Base-by-base conservation (phyloP, 2,113 vertebrate genomes). In the Acrocephalus kingi region DNA sequence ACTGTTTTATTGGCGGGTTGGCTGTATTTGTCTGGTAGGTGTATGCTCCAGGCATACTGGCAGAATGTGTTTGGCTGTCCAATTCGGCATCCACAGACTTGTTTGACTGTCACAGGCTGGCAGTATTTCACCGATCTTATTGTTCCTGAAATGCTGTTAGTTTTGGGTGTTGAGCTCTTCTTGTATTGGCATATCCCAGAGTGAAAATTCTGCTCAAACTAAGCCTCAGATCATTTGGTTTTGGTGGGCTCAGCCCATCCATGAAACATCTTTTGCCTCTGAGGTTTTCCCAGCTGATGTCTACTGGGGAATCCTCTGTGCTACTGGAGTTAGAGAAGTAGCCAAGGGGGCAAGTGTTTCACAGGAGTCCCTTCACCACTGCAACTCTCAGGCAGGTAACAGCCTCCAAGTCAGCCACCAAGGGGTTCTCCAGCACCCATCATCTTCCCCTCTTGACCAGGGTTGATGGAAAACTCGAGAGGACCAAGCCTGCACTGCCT, bases 31-130 rank as follows among this genome's bases (percentile, higher is more conserved):
- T 83, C 83, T 67, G 59, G 64, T 77, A 94, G 59, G 12, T 86
- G 51, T 30, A 28, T 31, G 67, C 72, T 82, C 46, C 81, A 89
- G 89, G 66, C 84, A 27, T 77, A 28, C 55, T 90, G 82, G 72
- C 68, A 85, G 75, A 39, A 35, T 48, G n/a, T 48, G 24, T 24
- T 88, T 84, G 76, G 67, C 79, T 18, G 13, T 71, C 68, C 75
- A 91, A 6, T 69, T 88, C 59, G 45, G 56, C 85, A 93, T 92
- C 64, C 75, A 88, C 67, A 88, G 90, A 81, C 76, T 86, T 88
- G 76, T 91, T 92, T 78, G 72, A 52, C 33, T 91, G 71, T 94
- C 62, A 54, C 49, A 62, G 69, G 62, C 84, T 93, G 84, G 46
- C 76, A 56, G 24, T 62, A 59, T 82, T 94, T 94, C 10, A 4